These are phyloP conservation scores for Chelon labrosus DNA, from an alignment of 2,797 vertebrate species.

Conservation along the genomic window DNA sequence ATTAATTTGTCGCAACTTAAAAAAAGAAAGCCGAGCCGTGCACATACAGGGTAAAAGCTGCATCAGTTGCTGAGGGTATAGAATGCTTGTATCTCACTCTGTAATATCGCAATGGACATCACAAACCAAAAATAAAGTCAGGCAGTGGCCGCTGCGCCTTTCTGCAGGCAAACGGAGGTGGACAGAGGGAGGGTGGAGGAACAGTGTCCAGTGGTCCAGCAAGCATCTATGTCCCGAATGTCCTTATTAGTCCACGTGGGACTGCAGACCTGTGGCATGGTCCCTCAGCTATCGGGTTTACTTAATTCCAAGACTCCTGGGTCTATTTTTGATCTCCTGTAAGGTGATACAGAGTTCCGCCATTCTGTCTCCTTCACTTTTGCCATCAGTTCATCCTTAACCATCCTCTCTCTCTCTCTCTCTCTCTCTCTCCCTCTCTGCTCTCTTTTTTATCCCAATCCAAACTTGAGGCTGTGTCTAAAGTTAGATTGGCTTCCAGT, in stretches of 20 bases:
- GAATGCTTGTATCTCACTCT: slow-evolving; percentile 52
- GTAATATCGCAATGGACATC: slow-evolving; percentile 68
- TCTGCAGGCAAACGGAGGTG: slow-evolving; percentile 53
- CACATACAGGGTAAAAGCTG: slow-evolving; percentile 64
- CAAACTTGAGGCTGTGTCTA: slow-evolving; percentile 87
- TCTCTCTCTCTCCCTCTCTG: slow-evolving; percentile 18
- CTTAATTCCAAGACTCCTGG: slow-evolving; percentile 86
- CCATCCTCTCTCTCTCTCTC: slow-evolving; percentile 47
- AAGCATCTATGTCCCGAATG: slow-evolving; percentile 78
- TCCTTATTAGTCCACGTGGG: slow-evolving; percentile 89
- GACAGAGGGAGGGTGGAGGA: slow-evolving; percentile 66
- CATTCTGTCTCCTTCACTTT: slow-evolving; percentile 77
- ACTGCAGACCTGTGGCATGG: slow-evolving; percentile 59
- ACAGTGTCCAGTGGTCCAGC: slow-evolving; percentile 63
- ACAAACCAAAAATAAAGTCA: slow-evolving; percentile 82
- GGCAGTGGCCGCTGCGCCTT: slow-evolving; percentile 38
- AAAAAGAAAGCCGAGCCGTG: slow-evolving; percentile 37
- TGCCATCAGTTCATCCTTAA: slow-evolving; percentile 65
- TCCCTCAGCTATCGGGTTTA: slow-evolving; percentile 83
- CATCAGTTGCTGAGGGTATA: slow-evolving; percentile 59
- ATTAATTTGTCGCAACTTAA: slow-evolving; percentile 20
- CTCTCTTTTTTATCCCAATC: slow-evolving; percentile 75
- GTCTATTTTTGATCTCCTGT: slow-evolving; percentile 86
- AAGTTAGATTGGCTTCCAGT: slow-evolving; percentile 81
- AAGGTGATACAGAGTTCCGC: slow-evolving; percentile 78